Percentiles rank a stretch among this genome's conserved stretches.
phyloP scores from a whole-genome alignment of 2,888 invertebrate genomes.

The Tolmerus cingulatus region DNA sequence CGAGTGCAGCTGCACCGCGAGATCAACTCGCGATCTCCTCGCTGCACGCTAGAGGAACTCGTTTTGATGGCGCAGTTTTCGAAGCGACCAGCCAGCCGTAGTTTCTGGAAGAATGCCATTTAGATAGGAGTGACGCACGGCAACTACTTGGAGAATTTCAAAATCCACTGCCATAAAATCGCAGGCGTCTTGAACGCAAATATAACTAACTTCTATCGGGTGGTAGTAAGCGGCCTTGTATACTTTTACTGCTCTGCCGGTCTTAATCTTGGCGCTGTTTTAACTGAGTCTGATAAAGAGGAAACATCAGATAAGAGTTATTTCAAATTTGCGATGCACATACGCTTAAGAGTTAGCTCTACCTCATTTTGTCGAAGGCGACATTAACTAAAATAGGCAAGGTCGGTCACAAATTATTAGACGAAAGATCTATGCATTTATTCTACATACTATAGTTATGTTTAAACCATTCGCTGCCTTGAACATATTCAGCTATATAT shows the following conservation, averaged over 20 bases:
- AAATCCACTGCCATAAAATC: background rate
- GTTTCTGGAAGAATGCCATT: background rate
- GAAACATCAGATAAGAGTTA: background rate
- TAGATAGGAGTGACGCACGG: background rate
- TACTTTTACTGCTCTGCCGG: background rate
- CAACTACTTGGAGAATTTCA: background rate
- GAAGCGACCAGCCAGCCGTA: background rate
- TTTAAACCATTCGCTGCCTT: no score
- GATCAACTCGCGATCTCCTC: background rate
- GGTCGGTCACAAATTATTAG: background rate
- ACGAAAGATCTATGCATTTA: background rate
- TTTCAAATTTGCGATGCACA: background rate
- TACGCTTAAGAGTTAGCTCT: background rate
- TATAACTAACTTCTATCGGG: background rate
- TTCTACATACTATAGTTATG: no score
- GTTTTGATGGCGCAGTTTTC: background rate
- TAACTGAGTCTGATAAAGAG: background rate
- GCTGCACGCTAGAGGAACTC: background rate
- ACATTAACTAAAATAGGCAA: background rate
- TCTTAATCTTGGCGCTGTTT: background rate
- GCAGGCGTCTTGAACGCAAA: background rate
- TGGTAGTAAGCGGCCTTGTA: background rate
- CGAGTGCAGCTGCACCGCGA: background rate
- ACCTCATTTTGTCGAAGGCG: background rate
- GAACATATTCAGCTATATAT: no score